These are phyloP conservation scores for Drosophila takahashii DNA, from an alignment of 1,140 invertebrate species.

Conservation along the genomic window DNA sequence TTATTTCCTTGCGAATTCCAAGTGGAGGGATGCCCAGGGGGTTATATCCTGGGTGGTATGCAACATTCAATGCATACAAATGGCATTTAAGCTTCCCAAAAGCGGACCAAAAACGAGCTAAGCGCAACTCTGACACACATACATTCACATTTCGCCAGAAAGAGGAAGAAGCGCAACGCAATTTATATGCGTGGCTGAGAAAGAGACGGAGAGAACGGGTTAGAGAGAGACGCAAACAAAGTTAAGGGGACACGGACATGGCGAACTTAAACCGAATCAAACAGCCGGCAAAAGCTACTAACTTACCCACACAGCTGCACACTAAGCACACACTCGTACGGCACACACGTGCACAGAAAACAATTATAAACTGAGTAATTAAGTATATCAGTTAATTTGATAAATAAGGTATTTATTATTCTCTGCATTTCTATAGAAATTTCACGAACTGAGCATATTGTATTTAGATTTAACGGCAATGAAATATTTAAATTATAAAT, in stretches of 20 bases:
- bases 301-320: constrained; percentile 53
- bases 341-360: constrained; percentile 9
- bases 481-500: no score
- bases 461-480: no score
- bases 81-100: constrained; percentile 79
- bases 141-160: constrained; percentile 15
- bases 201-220: constrained; percentile 14
- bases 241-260: constrained; percentile 41
- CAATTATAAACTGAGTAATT: background rate
- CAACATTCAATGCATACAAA: constrained; percentile 84
- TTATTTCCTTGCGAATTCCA: constrained; percentile 32
- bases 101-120: constrained; percentile 59
- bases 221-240: constrained; percentile 24
- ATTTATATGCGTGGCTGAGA: constrained; percentile 48
- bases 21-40: background rate
- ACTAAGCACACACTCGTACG: constrained; percentile 12
- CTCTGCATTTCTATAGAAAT: no score
- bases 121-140: constrained; percentile 62
- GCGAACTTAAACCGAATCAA: constrained; percentile 74
- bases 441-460: no score
- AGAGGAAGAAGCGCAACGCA: constrained; percentile 26
- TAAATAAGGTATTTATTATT: background rate
- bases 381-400: background rate
- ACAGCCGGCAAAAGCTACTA: constrained; percentile 80
- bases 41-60: constrained; percentile 55